Evolutionary conservation across 2,888 invertebrate species (phyloP).

Genomic region (Apamea epomidion): DNA sequence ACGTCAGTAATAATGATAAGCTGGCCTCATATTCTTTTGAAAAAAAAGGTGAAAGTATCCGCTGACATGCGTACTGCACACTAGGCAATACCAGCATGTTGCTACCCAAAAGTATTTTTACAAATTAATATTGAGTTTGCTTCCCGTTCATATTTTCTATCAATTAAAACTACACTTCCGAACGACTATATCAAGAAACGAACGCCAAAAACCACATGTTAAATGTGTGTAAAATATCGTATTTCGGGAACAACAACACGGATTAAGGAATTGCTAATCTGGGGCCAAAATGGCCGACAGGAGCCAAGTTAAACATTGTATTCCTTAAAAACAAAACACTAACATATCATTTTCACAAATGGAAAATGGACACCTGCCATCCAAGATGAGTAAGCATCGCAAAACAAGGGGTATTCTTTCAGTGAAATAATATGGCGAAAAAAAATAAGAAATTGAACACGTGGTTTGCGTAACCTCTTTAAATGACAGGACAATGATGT

Average conservation of each 20-base stretch:
- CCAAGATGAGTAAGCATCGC: not conserved
- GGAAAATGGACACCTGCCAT: conserved; percentile 36
- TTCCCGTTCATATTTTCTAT: conserved; percentile 17
- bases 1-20: not conserved
- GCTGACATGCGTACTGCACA: too few relatives aligned
- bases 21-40: not conserved
- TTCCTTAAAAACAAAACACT: conserved; percentile 45
- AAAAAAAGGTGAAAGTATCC: not conserved
- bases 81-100: not conserved
- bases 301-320: conserved; percentile 60
- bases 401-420: conserved; percentile 19
- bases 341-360: conserved; percentile 49
- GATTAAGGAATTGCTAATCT: conserved; percentile 41
- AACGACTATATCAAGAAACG: conserved; percentile 1
- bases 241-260: conserved; percentile 54
- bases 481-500: not conserved
- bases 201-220: conserved; percentile 40
- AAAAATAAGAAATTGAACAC: not conserved
- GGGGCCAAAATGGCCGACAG: conserved; percentile 45
- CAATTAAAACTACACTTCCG: conserved; percentile 7
- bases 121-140: not conserved
- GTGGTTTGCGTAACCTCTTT: conserved; percentile 17
- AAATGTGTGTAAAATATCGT: conserved; percentile 47
- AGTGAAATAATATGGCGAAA: conserved; percentile 1
- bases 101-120: not conserved